Evolutionary conservation across 2,888 invertebrate species (phyloP).

Genomic region (Tetragonula carbonaria): DNA sequence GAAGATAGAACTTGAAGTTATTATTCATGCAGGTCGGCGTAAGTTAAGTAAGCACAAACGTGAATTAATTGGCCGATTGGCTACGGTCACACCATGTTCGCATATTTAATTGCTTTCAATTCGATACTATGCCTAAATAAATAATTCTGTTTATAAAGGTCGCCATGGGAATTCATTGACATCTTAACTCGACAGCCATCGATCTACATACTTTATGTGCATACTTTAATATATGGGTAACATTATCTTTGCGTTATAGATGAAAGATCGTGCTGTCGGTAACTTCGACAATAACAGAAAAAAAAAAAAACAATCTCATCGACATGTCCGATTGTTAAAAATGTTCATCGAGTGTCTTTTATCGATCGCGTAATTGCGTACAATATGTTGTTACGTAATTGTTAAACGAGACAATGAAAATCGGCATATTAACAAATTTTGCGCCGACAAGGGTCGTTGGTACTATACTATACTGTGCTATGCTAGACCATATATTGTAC

Average conservation of each 20-base stretch:
- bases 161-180: neutral
- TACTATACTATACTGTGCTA: too few relatives aligned
- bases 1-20: neutral
- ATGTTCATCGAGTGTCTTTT: neutral
- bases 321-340: neutral
- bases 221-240: neutral
- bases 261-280: neutral
- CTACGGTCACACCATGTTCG: slow-evolving; percentile 14
- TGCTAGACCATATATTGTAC: too few relatives aligned
- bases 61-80: slow-evolving; percentile 14
- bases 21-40: neutral
- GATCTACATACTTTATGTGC: neutral
- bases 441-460: slow-evolving; percentile 17
- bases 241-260: neutral
- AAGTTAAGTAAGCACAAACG: neutral
- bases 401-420: slow-evolving; percentile 9
- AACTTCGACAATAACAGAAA: too few relatives aligned
- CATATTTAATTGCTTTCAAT: slow-evolving; percentile 55
- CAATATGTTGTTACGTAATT: neutral
- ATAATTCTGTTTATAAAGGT: slow-evolving; percentile 14
- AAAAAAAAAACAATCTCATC: neutral
- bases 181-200: slow-evolving; percentile 13
- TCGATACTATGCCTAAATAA: slow-evolving; percentile 18
- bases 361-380: neutral
- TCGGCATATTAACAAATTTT: slow-evolving; percentile 18